phyloP scores from a whole-genome alignment of 2,888 invertebrate genomes.

The Carterocephalus palaemon region DNA sequence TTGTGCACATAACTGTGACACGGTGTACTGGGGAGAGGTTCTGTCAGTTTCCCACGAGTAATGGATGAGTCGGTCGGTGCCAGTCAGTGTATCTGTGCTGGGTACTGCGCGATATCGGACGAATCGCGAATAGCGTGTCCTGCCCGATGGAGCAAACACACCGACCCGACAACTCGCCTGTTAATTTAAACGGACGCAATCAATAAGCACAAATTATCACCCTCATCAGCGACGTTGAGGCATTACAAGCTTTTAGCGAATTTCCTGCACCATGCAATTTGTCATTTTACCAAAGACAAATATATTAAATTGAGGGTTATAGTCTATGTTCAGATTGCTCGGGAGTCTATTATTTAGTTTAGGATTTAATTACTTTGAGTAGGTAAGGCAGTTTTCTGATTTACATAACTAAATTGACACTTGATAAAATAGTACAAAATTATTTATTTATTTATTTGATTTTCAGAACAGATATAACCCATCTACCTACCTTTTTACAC shows the following conservation, averaged over 20 bases:
- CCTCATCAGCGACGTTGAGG: slow-evolving; percentile 40
- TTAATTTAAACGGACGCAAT: slow-evolving; percentile 69
- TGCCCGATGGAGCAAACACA: slow-evolving; percentile 53
- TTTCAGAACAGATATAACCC: no score
- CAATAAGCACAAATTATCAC: slow-evolving; percentile 62
- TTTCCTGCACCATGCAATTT: slow-evolving; percentile 27
- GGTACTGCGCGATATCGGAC: slow-evolving; percentile 27
- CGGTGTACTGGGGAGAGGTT: no score
- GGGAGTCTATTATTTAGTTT: no score
- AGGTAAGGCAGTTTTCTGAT: no score
- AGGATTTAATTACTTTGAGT: no score
- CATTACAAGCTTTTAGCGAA: slow-evolving; percentile 43
- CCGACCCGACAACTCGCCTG: slow-evolving; percentile 57
- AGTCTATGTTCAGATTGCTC: no score
- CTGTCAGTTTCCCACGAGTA: slow-evolving; percentile 45
- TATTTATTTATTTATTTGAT: no score
- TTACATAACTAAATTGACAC: no score
- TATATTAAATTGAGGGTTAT: slow-evolving; percentile 11
- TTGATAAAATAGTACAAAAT: no score
- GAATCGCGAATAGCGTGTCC: slow-evolving; percentile 52
- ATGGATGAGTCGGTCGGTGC: slow-evolving; percentile 34
- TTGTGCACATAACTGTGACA: not conserved
- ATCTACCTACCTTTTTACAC: no score
- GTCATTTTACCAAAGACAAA: slow-evolving; percentile 25
- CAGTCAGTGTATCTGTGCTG: slow-evolving; percentile 4